Base-by-base conservation (phyloP, 2,113 vertebrate species). In the Lagopus muta region DNA sequence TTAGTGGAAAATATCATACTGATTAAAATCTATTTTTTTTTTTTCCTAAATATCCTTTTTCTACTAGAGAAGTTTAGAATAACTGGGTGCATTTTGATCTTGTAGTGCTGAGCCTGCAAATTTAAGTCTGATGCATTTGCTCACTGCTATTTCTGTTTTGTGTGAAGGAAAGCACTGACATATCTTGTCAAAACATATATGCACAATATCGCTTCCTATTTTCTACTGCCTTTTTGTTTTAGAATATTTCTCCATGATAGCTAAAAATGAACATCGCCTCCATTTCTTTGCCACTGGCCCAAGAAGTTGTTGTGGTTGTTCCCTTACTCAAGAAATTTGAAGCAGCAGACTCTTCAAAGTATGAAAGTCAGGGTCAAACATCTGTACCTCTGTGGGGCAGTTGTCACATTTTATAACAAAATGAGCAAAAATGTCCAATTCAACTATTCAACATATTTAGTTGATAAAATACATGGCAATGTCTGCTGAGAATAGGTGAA, bases 321-420 rank as follows among this genome's bases (percentile, higher is more conserved):
- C 24, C 15, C 2, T 85, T 79, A 58, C 79, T 61, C 60, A 45
- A 74, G 40, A 88, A 72, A 66, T 76, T n/a, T 82, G 30, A 77
- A 90, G 55, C 24, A 70, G 15, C n/a, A 88, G 34, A 82, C 80
- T 10, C 2, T 83, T 93, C 30, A 47, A 80, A 88, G 52, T 20
- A 52, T 36, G 47, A 25, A 72, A 65, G 13, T 0, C 64, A 24
- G 24, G 38, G 27, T 91, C 71, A 79, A 70, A 72, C 16, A 81
- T 34, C 24, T 78, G 20, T 50, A 50, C 48, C 6, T 50, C 0
- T 0, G 50, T 28, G 50, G 11, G 11, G 6, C 27, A 74, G 16
- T 45, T 47, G 21, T 90, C 64, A 57, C 4, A 3, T 73, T 91
- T 69, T 62, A 43, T 66, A 43, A 52, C 13, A 77, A 82, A 15